Evolutionary conservation across 2,888 invertebrate genomes (phyloP).

Genomic region (Electrophaes corylata): DNA sequence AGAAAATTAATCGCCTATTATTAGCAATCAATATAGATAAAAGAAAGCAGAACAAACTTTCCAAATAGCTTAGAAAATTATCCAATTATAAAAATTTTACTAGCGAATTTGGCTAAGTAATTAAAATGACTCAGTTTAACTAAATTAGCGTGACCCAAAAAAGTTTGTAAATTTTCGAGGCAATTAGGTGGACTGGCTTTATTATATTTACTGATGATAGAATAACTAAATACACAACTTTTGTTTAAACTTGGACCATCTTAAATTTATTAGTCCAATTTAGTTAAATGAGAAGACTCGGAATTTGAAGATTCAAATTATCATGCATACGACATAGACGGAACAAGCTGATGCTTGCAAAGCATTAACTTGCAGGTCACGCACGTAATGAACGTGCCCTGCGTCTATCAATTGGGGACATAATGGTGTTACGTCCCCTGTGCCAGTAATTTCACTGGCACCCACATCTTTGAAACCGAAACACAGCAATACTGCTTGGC

Average conservation of each 20-base stretch:
- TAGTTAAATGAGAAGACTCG: background rate
- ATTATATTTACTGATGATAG: constrained; percentile 22
- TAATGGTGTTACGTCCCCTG: no score
- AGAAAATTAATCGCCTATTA: constrained; percentile 30
- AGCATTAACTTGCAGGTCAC: no score
- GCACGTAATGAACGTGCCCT: no score
- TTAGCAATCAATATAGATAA: constrained; percentile 28
- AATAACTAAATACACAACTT: constrained; percentile 5
- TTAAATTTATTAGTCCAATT: background rate
- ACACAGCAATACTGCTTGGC: no score
- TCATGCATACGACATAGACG: no score
- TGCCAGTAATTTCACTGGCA: no score
- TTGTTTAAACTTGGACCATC: background rate
- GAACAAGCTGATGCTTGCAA: no score
- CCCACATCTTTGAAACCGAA: no score
- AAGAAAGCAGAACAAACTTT: constrained; percentile 30
- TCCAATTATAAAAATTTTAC: constrained; percentile 31
- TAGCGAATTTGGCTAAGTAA: constrained; percentile 23
- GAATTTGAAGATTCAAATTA: background rate
- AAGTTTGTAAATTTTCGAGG: constrained; percentile 23
- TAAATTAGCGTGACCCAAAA: constrained; percentile 28
- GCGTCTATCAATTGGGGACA: no score
- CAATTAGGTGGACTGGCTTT: constrained; percentile 26
- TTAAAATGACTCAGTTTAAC: constrained; percentile 16
- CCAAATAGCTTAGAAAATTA: constrained; percentile 29